Evolutionary conservation across 2,113 vertebrate species (phyloP).

Genomic region (Microcebus ravelobensis): DNA sequence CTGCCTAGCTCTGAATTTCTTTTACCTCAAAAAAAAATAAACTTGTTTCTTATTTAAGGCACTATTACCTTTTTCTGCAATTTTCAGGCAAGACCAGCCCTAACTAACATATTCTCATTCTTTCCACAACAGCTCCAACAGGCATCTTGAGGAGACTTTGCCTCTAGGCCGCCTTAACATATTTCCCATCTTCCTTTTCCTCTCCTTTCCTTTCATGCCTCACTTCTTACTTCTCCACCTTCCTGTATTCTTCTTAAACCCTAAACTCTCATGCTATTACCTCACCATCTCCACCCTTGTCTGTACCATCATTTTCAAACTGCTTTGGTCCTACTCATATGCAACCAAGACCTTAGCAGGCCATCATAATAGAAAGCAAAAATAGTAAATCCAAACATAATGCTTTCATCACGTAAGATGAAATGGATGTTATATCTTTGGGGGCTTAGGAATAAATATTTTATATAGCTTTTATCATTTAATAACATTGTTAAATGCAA

Average conservation of each 20-base stretch:
- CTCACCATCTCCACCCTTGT: neutral
- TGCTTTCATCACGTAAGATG: neutral
- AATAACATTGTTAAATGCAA: slow-evolving; percentile 33
- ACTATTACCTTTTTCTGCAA: neutral
- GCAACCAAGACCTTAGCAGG: neutral
- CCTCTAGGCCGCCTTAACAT: neutral
- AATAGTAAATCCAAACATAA: neutral
- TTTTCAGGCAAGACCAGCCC: neutral
- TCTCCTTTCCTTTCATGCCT: neutral
- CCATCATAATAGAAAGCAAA: neutral
- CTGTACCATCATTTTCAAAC: neutral
- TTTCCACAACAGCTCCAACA: neutral
- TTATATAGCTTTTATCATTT: neutral
- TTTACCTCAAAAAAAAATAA: neutral
- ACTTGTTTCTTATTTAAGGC: neutral
- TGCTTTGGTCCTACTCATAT: neutral
- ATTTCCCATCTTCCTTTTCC: neutral
- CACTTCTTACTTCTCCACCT: neutral
- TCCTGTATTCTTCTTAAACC: neutral
- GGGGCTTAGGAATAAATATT: neutral
- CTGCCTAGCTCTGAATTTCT: neutral
- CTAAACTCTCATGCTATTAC: neutral
- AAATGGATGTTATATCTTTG: neutral
- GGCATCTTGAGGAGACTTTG: neutral
- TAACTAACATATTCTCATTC: neutral